A percentile compares a stretch with the other conserved stretches of the same genome.
Evolutionary conservation across 2,113 vertebrate species (phyloP).

Genomic region (Calyptomena viridis): DNA sequence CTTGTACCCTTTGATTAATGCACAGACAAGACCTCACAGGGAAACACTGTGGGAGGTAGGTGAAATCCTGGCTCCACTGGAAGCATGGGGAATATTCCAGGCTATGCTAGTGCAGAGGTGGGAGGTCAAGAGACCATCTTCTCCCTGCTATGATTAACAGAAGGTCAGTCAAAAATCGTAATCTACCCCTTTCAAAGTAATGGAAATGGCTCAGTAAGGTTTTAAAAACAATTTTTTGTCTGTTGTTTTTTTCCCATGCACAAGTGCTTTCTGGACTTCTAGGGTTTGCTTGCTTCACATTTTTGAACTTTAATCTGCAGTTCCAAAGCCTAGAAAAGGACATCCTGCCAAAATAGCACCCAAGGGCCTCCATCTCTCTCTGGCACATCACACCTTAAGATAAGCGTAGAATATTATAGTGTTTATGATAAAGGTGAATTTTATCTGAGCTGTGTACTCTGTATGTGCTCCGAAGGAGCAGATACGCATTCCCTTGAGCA

Average conservation of each 20-base stretch:
- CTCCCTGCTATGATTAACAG: background rate
- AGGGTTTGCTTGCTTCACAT: background rate
- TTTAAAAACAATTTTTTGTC: background rate
- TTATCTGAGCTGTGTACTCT: background rate
- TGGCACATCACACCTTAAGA: background rate
- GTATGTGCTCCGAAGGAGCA: background rate
- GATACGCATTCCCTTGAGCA: background rate
- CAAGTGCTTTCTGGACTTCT: background rate
- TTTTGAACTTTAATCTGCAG: background rate
- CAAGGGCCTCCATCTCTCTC: background rate
- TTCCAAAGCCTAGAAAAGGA: background rate
- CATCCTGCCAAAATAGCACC: background rate
- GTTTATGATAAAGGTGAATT: background rate
- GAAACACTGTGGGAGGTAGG: background rate
- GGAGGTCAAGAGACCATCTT: background rate
- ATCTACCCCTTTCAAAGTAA: background rate
- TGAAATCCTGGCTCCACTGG: background rate
- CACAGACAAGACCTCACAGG: background rate
- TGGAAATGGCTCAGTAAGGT: background rate
- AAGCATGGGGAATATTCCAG: background rate
- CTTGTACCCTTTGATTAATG: background rate
- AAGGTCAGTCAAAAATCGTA: background rate
- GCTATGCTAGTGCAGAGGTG: rapidly evolving
- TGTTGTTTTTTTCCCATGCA: background rate
- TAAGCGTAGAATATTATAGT: background rate